These are phyloP conservation scores for Pseudotriccus pelzelni DNA, from an alignment of 2,797 vertebrate species.

Conservation along the genomic window DNA sequence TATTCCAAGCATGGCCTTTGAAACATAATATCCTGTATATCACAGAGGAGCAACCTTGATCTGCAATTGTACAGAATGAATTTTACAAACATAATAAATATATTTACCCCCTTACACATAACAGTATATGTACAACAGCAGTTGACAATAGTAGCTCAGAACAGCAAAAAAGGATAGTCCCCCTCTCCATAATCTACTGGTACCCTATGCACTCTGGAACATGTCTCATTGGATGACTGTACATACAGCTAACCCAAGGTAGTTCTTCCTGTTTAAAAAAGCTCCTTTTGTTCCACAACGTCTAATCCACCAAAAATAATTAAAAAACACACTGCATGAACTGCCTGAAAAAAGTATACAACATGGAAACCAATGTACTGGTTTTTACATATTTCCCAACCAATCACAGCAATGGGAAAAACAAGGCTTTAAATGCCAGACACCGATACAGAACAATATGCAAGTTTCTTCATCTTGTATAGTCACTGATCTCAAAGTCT, in stretches of 20 bases:
- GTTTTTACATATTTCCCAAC: constrained; percentile 25
- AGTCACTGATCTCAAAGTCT: constrained; percentile 29
- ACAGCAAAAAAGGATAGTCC: constrained; percentile 79
- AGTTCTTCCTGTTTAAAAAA: constrained; percentile 60
- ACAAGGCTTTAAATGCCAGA: constrained; percentile 38
- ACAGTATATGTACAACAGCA: constrained; percentile 87
- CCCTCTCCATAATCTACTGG: constrained; percentile 61
- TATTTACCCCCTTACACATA: constrained; percentile 84
- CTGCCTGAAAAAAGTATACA: constrained; percentile 54
- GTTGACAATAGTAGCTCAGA: constrained; percentile 84
- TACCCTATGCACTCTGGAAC: constrained; percentile 72
- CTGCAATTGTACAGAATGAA: constrained; percentile 85
- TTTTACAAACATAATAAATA: constrained; percentile 89
- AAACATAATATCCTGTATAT: constrained; percentile 84
- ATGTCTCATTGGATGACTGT: constrained; percentile 59
- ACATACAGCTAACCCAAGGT: constrained; percentile 64
- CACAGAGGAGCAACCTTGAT: constrained; percentile 84
- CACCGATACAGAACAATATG: constrained; percentile 16
- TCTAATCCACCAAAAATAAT: constrained; percentile 39
- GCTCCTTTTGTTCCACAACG: constrained; percentile 61
- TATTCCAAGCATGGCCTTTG: constrained; percentile 85
- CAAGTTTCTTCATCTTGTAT: constrained; percentile 18
- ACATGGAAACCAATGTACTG: constrained; percentile 37
- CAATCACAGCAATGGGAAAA: constrained; percentile 54
- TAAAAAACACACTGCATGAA: constrained; percentile 47